A percentile compares a stretch with the other conserved stretches of the same genome.
phyloP scores from a whole-genome alignment of 2,888 invertebrate species.

The Dinocampus coccinellae region DNA sequence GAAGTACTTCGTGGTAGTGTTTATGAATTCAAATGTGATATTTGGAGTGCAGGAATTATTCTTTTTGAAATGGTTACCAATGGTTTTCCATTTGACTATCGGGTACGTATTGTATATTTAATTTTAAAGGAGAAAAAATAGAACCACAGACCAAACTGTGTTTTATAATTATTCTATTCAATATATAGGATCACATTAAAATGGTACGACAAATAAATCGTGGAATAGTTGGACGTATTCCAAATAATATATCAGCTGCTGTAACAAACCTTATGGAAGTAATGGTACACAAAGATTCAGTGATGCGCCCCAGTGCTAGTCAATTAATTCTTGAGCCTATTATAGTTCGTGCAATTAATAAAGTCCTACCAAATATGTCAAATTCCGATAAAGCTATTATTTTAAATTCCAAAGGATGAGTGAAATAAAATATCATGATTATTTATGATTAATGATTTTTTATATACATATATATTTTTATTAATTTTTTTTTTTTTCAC shows the following conservation, averaged over 20 bases:
- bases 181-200: conserved; percentile 33
- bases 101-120: conserved; percentile 42
- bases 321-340: conserved; percentile 58
- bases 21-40: conserved; percentile 85
- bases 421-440: neutral
- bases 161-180: neutral
- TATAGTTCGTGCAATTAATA: neutral
- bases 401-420: neutral
- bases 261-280: conserved; percentile 56
- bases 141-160: neutral
- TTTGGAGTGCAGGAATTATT: conserved; percentile 90
- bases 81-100: conserved; percentile 57
- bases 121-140: neutral
- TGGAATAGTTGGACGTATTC: conserved; percentile 29
- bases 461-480: too few relatives aligned
- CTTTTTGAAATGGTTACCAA: conserved; percentile 78
- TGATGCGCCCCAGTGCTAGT: conserved; percentile 54
- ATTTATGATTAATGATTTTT: neutral
- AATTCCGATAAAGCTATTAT: neutral
- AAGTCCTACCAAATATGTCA: neutral
- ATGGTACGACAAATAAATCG: conserved; percentile 40
- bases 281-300: conserved; percentile 55
- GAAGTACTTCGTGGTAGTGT: conserved; percentile 84
- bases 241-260: conserved; percentile 39
- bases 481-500: neutral